Evolutionary conservation across 2,113 vertebrate species (phyloP), one percentile per base, ranked within the genome.

Genomic region (Anhinga rufa): DNA sequence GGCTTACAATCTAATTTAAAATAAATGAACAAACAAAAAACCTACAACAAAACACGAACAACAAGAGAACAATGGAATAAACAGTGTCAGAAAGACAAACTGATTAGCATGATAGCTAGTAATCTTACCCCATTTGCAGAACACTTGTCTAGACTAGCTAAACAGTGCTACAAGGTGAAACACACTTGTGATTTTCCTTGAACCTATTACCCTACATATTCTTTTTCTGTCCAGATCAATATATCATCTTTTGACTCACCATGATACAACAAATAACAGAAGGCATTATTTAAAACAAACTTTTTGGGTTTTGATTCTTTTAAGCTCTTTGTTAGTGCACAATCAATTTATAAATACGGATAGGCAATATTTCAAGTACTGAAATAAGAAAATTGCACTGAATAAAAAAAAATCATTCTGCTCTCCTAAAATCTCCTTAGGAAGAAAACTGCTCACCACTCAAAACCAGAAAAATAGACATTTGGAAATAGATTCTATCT

Each of bases 401-500:
- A 64, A 80, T 79, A 46, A 61, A 90, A 81, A 62, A 26, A 55
- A 48, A 38, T 25, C 10, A 57, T 92, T 83, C 26, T 88, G 42
- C 25, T 87, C 7, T 82, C 34, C 38, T 84, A 64, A 91, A 79
- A 88, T 84, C 36, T 60, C 40, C 69, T 79, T 46, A 64, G 34
- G 61, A 86, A 90, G 36, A 94, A 94, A 94, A 90, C 22, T 3
- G 26, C 10, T 72, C 40, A 54, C n/a, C 87, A 85, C 52, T 91
- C n/a, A 76, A 94, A 94, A 40, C 13, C 14, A 91, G 66, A 92
- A 69, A 92, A 95, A 94, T 26, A 93, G 55, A 22, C 31, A 86
- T 96, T 90, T 95, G 72, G 94, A 96, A 97, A 95, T 69, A 95
- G 93, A 94, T 86, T 91, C 58, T 80, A 69, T 91, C 84, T 90